A percentile compares a stretch with the other conserved stretches of the same genome.
Evolutionary conservation across 2,888 invertebrate genomes (phyloP).

Genomic region (Diplazon laetatorius): DNA sequence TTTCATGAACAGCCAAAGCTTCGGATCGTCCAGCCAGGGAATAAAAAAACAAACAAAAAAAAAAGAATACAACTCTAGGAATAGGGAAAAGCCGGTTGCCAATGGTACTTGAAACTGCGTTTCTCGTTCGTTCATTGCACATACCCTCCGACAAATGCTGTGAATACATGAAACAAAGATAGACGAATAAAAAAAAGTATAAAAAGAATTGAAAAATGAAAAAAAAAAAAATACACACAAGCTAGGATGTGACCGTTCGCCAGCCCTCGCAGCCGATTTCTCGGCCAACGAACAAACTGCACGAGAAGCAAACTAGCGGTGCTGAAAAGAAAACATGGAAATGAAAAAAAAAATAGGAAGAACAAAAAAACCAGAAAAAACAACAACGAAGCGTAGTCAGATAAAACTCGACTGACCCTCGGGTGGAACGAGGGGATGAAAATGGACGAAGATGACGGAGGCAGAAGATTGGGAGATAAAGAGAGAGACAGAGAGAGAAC

Average conservation of each 20-base stretch:
- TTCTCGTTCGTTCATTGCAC: constrained; percentile 1
- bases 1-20: constrained; percentile 53
- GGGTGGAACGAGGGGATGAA: background rate
- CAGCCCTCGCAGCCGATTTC: constrained; percentile 12
- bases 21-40: background rate
- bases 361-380: background rate
- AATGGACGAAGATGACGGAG: constrained; percentile 11
- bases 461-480: background rate
- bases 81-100: constrained; percentile 42
- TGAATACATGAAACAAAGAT: constrained; percentile 20
- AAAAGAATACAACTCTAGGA: constrained; percentile 39
- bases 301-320: background rate
- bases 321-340: too few species aligned
- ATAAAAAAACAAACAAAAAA: constrained; percentile 29
- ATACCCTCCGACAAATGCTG: constrained; percentile 24
- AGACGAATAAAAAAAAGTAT: constrained; percentile 6
- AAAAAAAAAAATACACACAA: too few species aligned
- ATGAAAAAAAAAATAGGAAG: constrained; percentile 4
- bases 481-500: background rate
- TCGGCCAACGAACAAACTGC: background rate
- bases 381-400: background rate
- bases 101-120: constrained; percentile 45
- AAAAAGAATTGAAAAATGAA: too few species aligned
- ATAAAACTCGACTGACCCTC: constrained; percentile 34
- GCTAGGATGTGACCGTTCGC: background rate